These are phyloP conservation scores for Ophiodon elongatus DNA, from an alignment of 2,113 vertebrate genomes.

Conservation along the genomic window DNA sequence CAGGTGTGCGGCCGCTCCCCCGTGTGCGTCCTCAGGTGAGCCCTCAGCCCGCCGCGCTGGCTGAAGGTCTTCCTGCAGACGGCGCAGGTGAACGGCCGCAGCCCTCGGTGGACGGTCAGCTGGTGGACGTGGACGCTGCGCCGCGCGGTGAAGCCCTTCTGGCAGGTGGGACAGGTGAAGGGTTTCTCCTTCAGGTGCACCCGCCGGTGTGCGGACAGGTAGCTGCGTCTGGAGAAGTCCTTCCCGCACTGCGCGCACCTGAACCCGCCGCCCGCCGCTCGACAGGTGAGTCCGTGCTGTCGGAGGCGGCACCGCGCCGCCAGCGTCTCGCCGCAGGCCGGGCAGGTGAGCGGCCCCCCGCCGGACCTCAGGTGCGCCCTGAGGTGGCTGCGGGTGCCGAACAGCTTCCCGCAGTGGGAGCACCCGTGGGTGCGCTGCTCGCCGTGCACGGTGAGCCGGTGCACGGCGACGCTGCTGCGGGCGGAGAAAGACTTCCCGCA, in stretches of 20 bases:
- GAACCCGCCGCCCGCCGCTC: conserved; percentile 7
- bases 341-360: background rate
- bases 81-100: conserved; percentile 53
- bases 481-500: conserved; percentile 32
- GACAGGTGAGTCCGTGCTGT: conserved; percentile 35
- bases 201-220: conserved; percentile 48
- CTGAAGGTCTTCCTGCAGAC: conserved; percentile 56
- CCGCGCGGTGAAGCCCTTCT: conserved; percentile 50
- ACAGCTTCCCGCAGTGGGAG: conserved; percentile 39
- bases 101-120: conserved; percentile 54
- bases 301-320: conserved; percentile 38
- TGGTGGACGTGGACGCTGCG: conserved; percentile 63
- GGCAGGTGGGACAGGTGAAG: conserved; percentile 59
- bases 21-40: conserved; percentile 57
- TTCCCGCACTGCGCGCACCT: conserved; percentile 57
- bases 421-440: background rate
- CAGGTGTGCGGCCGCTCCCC: conserved; percentile 67
- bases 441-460: conserved; percentile 19
- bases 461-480: conserved; percentile 24
- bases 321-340: conserved; percentile 29
- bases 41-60: conserved; percentile 58
- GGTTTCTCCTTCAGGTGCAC: conserved; percentile 53
- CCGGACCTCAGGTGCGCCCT: conserved; percentile 17
- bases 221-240: conserved; percentile 41
- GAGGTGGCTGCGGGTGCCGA: conserved; percentile 55